Evolutionary conservation across 35 echinoderm and acorn worm species (phyloP).

Genomic region (Eucidaris tribuloides): DNA sequence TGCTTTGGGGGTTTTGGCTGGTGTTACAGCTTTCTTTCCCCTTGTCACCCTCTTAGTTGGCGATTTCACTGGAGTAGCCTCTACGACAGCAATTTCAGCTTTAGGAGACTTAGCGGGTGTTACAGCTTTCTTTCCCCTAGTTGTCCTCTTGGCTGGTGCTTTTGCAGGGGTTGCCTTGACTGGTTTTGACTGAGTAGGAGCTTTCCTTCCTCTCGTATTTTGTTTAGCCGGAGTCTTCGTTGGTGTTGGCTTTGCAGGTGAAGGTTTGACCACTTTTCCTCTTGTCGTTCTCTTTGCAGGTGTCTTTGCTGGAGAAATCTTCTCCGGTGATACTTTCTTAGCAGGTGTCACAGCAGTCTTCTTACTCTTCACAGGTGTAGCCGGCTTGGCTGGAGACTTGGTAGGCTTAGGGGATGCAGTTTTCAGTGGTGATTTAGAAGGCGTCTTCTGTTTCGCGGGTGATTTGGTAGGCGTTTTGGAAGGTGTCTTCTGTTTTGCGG

Average conservation of each 20-base stretch:
- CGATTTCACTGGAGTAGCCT: conserved; percentile 14
- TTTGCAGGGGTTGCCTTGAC: conserved; percentile 23
- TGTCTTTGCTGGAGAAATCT: conserved; percentile 23
- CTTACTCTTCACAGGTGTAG: background rate
- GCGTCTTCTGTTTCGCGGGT: background rate
- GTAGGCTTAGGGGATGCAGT: background rate
- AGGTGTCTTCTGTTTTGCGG: conserved; percentile 32
- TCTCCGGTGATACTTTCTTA: background rate
- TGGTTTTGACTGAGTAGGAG: conserved; percentile 9
- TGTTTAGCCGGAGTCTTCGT: conserved; percentile 25
- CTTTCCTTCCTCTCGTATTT: conserved; percentile 16
- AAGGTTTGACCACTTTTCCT: background rate
- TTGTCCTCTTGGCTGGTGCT: conserved; percentile 59
- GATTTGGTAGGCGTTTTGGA: conserved; percentile 11
- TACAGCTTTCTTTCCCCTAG: conserved; percentile 43
- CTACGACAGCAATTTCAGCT: background rate
- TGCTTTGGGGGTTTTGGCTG: background rate
- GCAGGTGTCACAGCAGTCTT: background rate
- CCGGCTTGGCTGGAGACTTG: conserved; percentile 15
- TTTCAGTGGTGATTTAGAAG: conserved; percentile 20
- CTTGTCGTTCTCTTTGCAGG: conserved; percentile 36
- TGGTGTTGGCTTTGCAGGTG: background rate
- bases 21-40: background rate
- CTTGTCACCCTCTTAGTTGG: conserved; percentile 14
- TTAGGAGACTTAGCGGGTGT: background rate